phyloP scores from a whole-genome alignment of 2,113 vertebrate genomes.

The Plectropomus leopardus region DNA sequence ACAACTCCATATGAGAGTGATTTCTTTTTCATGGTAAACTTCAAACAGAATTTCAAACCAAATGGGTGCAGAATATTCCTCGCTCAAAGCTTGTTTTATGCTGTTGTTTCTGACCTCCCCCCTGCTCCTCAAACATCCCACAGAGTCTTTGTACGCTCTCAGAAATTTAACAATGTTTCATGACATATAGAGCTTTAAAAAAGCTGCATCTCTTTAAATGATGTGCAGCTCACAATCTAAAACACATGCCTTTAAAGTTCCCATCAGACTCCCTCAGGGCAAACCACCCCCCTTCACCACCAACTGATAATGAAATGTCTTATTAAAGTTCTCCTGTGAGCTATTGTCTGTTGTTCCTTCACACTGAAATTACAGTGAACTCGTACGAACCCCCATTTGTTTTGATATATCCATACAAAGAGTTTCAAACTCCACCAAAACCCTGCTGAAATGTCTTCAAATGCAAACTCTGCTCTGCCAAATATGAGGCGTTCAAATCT shows the following conservation, averaged over 20 bases:
- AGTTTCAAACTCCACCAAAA: slow-evolving; percentile 21
- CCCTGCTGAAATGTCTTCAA: slow-evolving; percentile 22
- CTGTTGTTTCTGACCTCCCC: slow-evolving; percentile 62
- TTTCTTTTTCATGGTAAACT: slow-evolving; percentile 61
- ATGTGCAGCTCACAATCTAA: slow-evolving; percentile 19
- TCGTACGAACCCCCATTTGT: slow-evolving; percentile 50
- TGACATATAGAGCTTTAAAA: slow-evolving; percentile 35
- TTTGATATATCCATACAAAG: slow-evolving; percentile 52
- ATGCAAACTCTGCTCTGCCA: slow-evolving; percentile 20
- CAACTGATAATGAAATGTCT: slow-evolving; percentile 45
- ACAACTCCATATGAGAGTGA: slow-evolving; percentile 51
- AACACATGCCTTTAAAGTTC: slow-evolving; percentile 50
- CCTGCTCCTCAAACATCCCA: slow-evolving; percentile 10
- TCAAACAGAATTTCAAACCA: slow-evolving; percentile 73
- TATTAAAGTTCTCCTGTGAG: slow-evolving; percentile 50
- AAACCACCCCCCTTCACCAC: slow-evolving; percentile 4
- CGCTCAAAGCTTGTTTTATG: slow-evolving; percentile 61
- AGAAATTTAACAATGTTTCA: slow-evolving; percentile 38
- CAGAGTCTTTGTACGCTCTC: slow-evolving; percentile 37
- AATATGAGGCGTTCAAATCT: slow-evolving; percentile 46
- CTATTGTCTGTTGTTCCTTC: slow-evolving; percentile 38
- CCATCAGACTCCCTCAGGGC: slow-evolving; percentile 41
- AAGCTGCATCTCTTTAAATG: slow-evolving; percentile 30
- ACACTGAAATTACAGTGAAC: slow-evolving; percentile 52
- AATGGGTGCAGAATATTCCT: slow-evolving; percentile 48